Conservation (phyloP, 1,140 invertebrate genomes). For the Meloidogyne exigua region DNA sequence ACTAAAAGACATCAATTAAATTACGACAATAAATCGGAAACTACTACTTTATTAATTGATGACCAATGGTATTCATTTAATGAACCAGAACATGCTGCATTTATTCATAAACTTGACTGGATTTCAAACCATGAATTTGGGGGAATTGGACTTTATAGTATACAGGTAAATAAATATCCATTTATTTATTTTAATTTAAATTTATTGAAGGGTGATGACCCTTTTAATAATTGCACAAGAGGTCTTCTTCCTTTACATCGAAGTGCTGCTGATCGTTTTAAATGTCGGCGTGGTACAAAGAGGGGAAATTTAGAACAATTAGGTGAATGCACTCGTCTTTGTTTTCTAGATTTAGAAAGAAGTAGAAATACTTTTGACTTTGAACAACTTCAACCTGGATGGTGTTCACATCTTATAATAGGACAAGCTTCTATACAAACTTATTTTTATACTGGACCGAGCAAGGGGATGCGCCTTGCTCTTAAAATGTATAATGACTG, state of each 20-base stretch:
- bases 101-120: slow-evolving; percentile 27
- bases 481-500: slow-evolving; percentile 28
- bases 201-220: slow-evolving; percentile 23
- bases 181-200: too few relatives aligned
- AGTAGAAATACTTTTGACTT: slow-evolving; percentile 18
- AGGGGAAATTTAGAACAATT: background rate
- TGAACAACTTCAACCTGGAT: slow-evolving; percentile 10
- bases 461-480: slow-evolving; percentile 7
- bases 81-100: slow-evolving; percentile 12
- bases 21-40: slow-evolving; percentile 19
- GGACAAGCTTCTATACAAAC: background rate
- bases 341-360: slow-evolving; percentile 20
- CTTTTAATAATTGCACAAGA: slow-evolving; percentile 2
- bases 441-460: background rate
- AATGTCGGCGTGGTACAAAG: slow-evolving; percentile 12
- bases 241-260: slow-evolving; percentile 27
- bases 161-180: slow-evolving; percentile 10
- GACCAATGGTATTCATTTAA: slow-evolving; percentile 37
- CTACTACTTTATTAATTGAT: background rate
- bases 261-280: slow-evolving; percentile 10
- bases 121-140: slow-evolving; percentile 29
- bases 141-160: slow-evolving; percentile 30
- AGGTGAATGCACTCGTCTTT: slow-evolving; percentile 29
- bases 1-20: slow-evolving; percentile 6
- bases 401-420: slow-evolving; percentile 32